Evolutionary conservation across 2,113 vertebrate species (phyloP).

Genomic region (Cygnus atratus): DNA sequence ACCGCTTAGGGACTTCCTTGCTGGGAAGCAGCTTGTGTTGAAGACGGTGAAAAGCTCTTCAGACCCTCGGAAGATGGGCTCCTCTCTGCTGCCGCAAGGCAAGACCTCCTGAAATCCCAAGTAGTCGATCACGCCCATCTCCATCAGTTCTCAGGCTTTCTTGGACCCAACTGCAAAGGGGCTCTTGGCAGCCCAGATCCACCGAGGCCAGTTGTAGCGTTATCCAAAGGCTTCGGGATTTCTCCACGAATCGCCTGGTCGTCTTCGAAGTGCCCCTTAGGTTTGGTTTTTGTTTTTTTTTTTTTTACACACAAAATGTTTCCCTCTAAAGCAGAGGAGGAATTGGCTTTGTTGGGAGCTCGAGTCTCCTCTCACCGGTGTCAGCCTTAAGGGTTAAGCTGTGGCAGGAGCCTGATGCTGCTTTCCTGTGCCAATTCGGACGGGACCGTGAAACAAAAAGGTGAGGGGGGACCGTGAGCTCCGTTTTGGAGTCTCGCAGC

Average conservation of each 20-base stretch:
- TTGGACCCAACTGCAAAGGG: not conserved
- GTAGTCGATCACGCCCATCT: not conserved
- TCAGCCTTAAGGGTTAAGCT: not conserved
- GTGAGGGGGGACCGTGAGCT: not conserved
- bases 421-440: not conserved
- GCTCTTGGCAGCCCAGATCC: not conserved
- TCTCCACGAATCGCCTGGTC: not conserved
- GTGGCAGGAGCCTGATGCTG: not conserved
- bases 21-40: conserved; percentile 43
- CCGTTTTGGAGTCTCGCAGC: not conserved
- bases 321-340: not conserved
- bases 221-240: conserved; percentile 3
- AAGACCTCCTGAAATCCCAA: not conserved
- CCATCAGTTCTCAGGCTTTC: not conserved
- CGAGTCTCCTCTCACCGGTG: not conserved
- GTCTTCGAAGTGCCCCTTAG: not conserved
- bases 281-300: not conserved
- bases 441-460: not conserved
- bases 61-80: not conserved
- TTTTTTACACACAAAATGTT: not conserved
- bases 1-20: conserved; percentile 23
- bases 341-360: not conserved
- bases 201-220: not conserved
- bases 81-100: conserved; percentile 17
- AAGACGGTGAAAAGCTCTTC: conserved; percentile 21